A percentile compares a stretch with the other conserved stretches of the same genome.
Conservation (phyloP, 1,140 invertebrate species). For the Drosophila triauraria region DNA sequence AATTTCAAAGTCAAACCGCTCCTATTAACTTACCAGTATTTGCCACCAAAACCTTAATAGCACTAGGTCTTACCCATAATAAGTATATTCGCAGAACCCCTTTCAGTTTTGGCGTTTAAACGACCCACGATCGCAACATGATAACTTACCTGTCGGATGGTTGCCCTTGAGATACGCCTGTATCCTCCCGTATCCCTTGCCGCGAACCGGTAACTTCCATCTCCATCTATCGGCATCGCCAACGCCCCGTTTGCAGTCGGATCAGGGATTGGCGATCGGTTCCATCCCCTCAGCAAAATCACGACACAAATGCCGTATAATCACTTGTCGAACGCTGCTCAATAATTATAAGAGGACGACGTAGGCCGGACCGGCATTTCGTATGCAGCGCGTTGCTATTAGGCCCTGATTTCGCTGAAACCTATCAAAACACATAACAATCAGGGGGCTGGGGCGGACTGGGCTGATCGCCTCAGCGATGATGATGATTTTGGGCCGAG, state of each 20-base stretch:
- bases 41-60: neutral
- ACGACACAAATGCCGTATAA: slow-evolving; percentile 81
- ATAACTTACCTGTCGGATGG: slow-evolving; percentile 29
- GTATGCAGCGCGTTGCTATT: slow-evolving; percentile 71
- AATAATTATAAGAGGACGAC: slow-evolving; percentile 66
- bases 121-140: slow-evolving; percentile 50
- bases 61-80: slow-evolving; percentile 18
- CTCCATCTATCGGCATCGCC: slow-evolving; percentile 10
- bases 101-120: slow-evolving; percentile 48
- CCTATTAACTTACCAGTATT: no score
- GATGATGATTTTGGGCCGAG: slow-evolving; percentile 74
- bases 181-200: slow-evolving; percentile 16
- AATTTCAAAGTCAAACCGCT: no score
- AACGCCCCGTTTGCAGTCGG: slow-evolving; percentile 10
- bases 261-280: slow-evolving; percentile 10
- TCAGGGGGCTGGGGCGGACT: slow-evolving; percentile 44
- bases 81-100: slow-evolving; percentile 55
- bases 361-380: slow-evolving; percentile 42
- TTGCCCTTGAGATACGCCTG: slow-evolving; percentile 58
- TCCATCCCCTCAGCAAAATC: slow-evolving; percentile 36
- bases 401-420: slow-evolving; percentile 79
- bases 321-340: slow-evolving; percentile 80
- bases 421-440: slow-evolving; percentile 82
- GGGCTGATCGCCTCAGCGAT: slow-evolving; percentile 40
- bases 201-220: neutral